Evolutionary conservation across 2,888 invertebrate genomes (phyloP), one percentile per base, ranked within the genome.

Genomic region (Caenorhabditis auriculariae): DNA sequence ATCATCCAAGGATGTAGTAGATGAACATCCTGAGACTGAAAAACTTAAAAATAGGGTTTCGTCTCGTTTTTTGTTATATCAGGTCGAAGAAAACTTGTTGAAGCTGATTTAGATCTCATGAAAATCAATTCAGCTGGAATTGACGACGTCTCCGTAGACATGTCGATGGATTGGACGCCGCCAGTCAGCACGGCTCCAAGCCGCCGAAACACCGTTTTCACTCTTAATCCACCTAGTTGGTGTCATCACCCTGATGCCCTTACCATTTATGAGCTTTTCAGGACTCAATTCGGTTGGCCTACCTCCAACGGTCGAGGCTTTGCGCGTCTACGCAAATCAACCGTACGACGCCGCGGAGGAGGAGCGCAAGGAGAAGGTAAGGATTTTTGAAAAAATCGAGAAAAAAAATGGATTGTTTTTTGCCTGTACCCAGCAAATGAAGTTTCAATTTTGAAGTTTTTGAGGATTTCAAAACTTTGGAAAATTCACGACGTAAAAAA

Each of bases 141-240:
- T 29, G 74, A 74, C 54, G 71, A 65, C 41, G 64, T 72, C 15
- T 74, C 74, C 1, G 59, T 72, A 38, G 74, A 72, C 61, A 60
- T 71, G 47, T 74, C 74, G 9, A 67, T 78, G 29, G 78, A 78
- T 49, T 76, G 74, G 74, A 73, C 71, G 4, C 78, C 78, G 12
- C 76, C 76, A n/a, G 60, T 50, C 7, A 72, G 70, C 17, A 54
- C 51, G 29, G 60, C 50, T 32, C 46, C 51, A 19, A 74, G 74
- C 23, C 47, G 77, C 21, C 59, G 77, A 17, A 75, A 74, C 49
- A 77, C 77, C 7, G 56, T 76, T 5, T 74, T 77, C 58, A 57
- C 60, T 2, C 51, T 72, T n/a, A 57, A 56, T 29, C 49, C 53
- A 5, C 38, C 60, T 26, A 62, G 64, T 69, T 26, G 50, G 59